These are phyloP conservation scores for Elysia crispata DNA, from an alignment of 2,888 invertebrate species.

Conservation along the genomic window DNA sequence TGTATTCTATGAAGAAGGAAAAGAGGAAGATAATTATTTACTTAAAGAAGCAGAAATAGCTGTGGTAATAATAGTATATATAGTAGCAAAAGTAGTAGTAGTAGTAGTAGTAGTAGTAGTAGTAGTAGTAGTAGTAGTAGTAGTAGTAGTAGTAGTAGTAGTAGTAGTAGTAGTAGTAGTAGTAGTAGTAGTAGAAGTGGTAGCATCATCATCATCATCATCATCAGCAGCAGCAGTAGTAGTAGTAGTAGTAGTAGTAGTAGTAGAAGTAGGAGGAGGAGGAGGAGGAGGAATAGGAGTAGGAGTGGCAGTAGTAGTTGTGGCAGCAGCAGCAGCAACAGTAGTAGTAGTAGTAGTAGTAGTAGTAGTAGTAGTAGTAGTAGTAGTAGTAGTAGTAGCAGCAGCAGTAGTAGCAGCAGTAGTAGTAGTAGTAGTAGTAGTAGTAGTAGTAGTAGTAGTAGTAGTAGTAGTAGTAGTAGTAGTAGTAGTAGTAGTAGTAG, in stretches of 20 bases:
- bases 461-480: conserved; percentile 24
- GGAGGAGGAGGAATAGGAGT: no score
- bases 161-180: conserved; percentile 3
- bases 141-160: neutral
- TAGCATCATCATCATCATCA: no score
- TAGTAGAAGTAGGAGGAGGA: no score
- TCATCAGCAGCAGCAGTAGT: no score
- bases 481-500: conserved; percentile 19
- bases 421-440: conserved; percentile 23
- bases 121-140: conserved; percentile 2
- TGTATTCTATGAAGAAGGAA: no score
- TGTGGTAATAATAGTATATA: no score
- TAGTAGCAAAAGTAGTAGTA: no score
- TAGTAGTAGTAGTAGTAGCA: conserved; percentile 21
- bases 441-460: conserved; percentile 30
- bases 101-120: conserved; percentile 1
- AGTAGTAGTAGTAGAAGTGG: conserved; percentile 2
- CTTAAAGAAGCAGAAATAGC: neutral
- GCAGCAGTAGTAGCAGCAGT: neutral
- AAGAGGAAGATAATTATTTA: no score
- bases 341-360: conserved; percentile 35
- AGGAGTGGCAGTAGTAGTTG: no score
- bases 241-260: no score
- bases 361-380: conserved; percentile 32
- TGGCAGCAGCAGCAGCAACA: conserved; percentile 16